phyloP scores from a whole-genome alignment of 1,140 invertebrate genomes.

The Nasonia giraulti region DNA sequence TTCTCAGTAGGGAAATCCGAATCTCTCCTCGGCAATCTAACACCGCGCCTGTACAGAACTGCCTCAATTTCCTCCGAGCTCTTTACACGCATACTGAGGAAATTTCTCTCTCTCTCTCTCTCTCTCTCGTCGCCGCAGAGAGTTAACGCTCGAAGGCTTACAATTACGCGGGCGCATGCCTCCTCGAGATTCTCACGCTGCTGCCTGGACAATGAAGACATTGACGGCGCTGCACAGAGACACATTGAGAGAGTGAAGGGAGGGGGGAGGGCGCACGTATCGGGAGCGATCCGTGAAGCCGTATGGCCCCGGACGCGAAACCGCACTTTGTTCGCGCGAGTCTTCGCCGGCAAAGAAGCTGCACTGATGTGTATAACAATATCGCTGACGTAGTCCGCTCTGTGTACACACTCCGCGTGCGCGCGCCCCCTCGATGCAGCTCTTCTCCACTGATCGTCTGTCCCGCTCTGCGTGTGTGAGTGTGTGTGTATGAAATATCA shows the following conservation, averaged over 20 bases:
- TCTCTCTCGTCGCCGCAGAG: background rate
- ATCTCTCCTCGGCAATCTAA: conserved; percentile 16
- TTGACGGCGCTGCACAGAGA: conserved; percentile 44
- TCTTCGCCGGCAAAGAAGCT: background rate
- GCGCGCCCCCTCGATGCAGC: conserved; percentile 10
- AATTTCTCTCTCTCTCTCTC: background rate
- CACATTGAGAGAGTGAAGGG: background rate
- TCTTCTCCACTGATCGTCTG: background rate
- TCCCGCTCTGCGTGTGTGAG: conserved; percentile 15
- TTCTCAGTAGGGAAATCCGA: background rate
- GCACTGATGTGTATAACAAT: conserved; percentile 58
- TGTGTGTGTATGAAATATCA: conserved; percentile 74
- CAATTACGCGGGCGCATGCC: conserved; percentile 39
- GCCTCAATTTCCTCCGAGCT: conserved; percentile 26
- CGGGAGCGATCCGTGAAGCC: conserved; percentile 45
- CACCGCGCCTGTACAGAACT: conserved; percentile 4
- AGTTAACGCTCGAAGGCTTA: conserved; percentile 38
- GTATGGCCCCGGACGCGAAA: conserved; percentile 70
- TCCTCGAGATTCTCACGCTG: conserved; percentile 42
- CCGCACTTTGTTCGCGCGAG: conserved; percentile 65
- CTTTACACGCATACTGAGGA: conserved; percentile 17
- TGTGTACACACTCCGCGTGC: background rate
- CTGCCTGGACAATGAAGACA: conserved; percentile 47
- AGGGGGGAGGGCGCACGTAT: background rate
- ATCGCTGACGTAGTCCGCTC: conserved; percentile 59